Percentiles rank a stretch among this genome's conserved stretches.
Conservation (phyloP, 2,113 vertebrate species). For the Alethe castanea region DNA sequence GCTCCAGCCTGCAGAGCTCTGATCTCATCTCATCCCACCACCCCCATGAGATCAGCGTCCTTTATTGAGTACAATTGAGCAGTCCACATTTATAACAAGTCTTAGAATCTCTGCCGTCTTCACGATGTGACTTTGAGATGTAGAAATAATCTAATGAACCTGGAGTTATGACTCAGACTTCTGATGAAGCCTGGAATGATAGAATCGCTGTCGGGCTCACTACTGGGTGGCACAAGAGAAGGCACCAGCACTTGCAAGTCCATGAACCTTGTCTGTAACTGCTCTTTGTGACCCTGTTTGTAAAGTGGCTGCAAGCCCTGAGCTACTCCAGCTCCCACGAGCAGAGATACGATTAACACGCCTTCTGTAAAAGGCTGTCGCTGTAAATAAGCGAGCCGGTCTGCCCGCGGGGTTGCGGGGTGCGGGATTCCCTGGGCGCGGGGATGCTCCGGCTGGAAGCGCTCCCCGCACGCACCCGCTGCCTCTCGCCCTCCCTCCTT, state of each 20-base stretch:
- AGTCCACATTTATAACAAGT: neutral
- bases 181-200: neutral
- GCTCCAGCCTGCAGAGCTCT: neutral
- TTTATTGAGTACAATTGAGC: neutral
- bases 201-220: neutral
- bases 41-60: neutral
- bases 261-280: fast-evolving
- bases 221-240: neutral
- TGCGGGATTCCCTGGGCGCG: neutral
- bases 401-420: fast-evolving
- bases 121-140: neutral
- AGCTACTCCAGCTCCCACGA: neutral
- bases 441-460: neutral
- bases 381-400: neutral
- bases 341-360: neutral
- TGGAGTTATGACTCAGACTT: neutral
- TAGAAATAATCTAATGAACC: neutral
- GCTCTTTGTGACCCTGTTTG: neutral
- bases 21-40: neutral
- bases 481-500: neutral
- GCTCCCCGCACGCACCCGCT: neutral
- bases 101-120: neutral
- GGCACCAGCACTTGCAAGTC: neutral
- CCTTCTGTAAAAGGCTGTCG: neutral
- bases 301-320: neutral